Conservation (phyloP, 2,113 vertebrate species). For the Prochilodus magdalenae region DNA sequence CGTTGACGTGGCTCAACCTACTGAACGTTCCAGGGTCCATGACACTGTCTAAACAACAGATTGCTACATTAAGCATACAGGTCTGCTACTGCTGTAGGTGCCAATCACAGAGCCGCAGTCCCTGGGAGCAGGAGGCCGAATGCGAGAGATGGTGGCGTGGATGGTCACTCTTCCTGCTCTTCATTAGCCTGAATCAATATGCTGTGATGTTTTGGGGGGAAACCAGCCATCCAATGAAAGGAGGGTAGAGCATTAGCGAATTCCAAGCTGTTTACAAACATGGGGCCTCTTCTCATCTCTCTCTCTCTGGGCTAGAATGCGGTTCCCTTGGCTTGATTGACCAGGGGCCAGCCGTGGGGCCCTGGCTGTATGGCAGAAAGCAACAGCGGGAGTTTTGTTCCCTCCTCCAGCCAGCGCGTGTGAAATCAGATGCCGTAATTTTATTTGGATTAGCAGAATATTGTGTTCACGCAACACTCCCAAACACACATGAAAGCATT, state of each 20-base stretch:
- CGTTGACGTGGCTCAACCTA: too few relatives aligned
- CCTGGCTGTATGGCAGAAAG: constrained; percentile 16
- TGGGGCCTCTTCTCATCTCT: constrained; percentile 62
- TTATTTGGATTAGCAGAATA: constrained; percentile 65
- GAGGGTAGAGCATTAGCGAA: constrained; percentile 68
- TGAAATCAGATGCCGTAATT: constrained; percentile 66
- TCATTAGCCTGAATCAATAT: constrained; percentile 79
- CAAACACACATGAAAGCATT: constrained; percentile 76
- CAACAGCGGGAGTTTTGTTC: neutral
- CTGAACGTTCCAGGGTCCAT: too few relatives aligned
- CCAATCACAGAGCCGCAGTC: too few relatives aligned
- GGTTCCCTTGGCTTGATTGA: constrained; percentile 55
- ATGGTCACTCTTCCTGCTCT: constrained; percentile 67
- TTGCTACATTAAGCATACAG: too few relatives aligned
- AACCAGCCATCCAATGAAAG: neutral
- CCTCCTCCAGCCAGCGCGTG: constrained; percentile 26
- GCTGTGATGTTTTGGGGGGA: constrained; percentile 58
- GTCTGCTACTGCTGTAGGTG: too few relatives aligned
- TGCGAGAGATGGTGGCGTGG: constrained; percentile 10
- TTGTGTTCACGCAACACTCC: constrained; percentile 62
- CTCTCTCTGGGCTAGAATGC: constrained; percentile 5
- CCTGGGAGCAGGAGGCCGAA: too few relatives aligned
- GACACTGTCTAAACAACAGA: too few relatives aligned
- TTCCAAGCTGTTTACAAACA: constrained; percentile 71
- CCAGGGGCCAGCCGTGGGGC: constrained; percentile 25